Evolutionary conservation across 2,888 invertebrate species (phyloP).

Genomic region (Oeneis ivallda): DNA sequence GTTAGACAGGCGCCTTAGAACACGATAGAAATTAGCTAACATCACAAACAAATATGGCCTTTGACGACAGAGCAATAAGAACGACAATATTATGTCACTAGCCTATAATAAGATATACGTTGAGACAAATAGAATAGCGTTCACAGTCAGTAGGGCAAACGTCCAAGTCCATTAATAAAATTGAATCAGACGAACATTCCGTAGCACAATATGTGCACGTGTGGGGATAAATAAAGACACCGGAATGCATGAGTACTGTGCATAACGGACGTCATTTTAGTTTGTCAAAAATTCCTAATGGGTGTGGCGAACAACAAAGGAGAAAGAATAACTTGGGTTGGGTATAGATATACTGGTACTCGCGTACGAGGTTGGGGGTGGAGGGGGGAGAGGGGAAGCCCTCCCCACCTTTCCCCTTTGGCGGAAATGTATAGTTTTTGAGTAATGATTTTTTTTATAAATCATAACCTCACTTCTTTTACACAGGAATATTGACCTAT

Average conservation of each 20-base stretch:
- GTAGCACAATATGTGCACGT: constrained; percentile 75
- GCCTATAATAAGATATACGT: constrained; percentile 57
- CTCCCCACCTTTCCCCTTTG: no score
- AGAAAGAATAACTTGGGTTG: background rate
- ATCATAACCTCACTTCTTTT: no score
- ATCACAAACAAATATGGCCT: constrained; percentile 49
- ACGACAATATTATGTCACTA: constrained; percentile 50
- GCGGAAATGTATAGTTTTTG: no score
- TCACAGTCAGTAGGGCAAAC: constrained; percentile 78
- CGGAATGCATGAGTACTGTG: constrained; percentile 39
- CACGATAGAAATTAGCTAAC: constrained; percentile 44
- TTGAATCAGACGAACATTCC: constrained; percentile 81
- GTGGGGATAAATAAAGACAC: constrained; percentile 67
- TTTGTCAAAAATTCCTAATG: constrained; percentile 2
- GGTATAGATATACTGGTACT: no score
- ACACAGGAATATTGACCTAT: no score
- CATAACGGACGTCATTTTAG: constrained; percentile 32
- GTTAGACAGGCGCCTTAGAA: constrained; percentile 43
- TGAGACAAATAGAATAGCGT: constrained; percentile 71
- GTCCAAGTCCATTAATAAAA: constrained; percentile 82
- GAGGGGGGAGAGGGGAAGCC: no score
- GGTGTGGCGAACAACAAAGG: background rate
- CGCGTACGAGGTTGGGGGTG: no score
- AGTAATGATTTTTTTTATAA: no score
- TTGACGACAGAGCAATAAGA: constrained; percentile 52